phyloP scores from a whole-genome alignment of 2,113 vertebrate genomes.

The Lophochroa leadbeateri region DNA sequence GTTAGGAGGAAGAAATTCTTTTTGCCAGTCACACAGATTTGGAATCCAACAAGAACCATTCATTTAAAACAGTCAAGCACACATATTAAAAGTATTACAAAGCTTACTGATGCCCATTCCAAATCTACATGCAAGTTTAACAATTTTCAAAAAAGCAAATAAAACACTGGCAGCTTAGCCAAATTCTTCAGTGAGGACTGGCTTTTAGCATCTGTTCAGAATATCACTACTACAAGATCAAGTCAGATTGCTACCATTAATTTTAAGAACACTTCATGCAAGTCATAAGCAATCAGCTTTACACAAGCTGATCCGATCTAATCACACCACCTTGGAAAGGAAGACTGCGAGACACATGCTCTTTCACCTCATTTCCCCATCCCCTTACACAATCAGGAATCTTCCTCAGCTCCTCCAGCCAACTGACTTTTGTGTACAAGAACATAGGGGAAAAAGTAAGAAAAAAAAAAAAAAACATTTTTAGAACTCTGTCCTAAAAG shows the following conservation, averaged over 20 bases:
- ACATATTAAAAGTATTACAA: background rate
- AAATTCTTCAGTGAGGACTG: background rate
- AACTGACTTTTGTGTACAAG: conserved; percentile 77
- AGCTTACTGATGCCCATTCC: background rate
- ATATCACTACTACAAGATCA: background rate
- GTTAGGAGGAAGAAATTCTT: background rate
- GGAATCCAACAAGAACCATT: background rate
- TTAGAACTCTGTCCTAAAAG: conserved; percentile 41
- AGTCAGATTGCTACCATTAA: background rate
- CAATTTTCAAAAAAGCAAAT: conserved; percentile 8
- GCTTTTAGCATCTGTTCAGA: conserved; percentile 43
- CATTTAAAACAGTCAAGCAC: background rate
- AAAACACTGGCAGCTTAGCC: conserved; percentile 4
- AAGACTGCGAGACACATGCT: conserved; percentile 74
- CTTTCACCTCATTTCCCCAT: conserved; percentile 80
- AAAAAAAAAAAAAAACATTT: background rate
- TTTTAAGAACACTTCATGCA: conserved; percentile 59
- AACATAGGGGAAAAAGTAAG: background rate
- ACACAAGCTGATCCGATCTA: conserved; percentile 57
- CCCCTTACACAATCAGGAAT: conserved; percentile 81
- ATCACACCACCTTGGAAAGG: conserved; percentile 81
- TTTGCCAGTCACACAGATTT: background rate
- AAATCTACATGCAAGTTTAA: background rate
- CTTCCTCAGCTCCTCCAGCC: conserved; percentile 85
- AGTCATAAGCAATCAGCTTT: conserved; percentile 66